Evolutionary conservation across 2,113 vertebrate genomes (phyloP).

Genomic region (Anguilla japonica): DNA sequence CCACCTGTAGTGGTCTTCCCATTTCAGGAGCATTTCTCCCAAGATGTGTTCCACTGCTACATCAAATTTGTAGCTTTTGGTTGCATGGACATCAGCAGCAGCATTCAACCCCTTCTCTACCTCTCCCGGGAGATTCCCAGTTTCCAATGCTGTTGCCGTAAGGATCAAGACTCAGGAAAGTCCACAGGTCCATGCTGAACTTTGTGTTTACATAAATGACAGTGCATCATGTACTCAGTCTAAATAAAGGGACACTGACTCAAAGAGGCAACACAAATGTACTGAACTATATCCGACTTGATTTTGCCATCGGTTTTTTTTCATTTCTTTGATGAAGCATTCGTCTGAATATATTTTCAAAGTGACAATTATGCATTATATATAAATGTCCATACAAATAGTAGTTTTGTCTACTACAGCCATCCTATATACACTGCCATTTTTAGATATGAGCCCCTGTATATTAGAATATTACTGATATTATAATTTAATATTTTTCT

Average conservation of each 20-base stretch:
- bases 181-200: neutral
- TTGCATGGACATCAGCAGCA: constrained; percentile 74
- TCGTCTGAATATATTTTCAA: too few species aligned
- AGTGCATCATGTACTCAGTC: too few species aligned
- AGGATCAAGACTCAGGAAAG: neutral
- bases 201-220: neutral
- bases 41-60: constrained; percentile 59
- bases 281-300: neutral
- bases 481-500: too few species aligned
- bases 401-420: too few species aligned
- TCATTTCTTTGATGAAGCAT: too few species aligned
- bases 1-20: constrained; percentile 69
- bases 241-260: neutral
- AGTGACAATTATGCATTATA: too few species aligned
- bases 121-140: constrained; percentile 57
- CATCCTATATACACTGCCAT: too few species aligned
- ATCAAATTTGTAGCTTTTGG: constrained; percentile 64
- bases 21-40: constrained; percentile 62
- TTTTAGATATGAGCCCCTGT: too few species aligned
- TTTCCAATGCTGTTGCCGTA: constrained; percentile 39
- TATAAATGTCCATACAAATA: too few species aligned
- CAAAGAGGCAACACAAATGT: neutral
- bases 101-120: constrained; percentile 71
- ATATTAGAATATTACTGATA: too few species aligned
- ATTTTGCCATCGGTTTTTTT: neutral